These are phyloP conservation scores for Clistopyga incitator DNA, from an alignment of 2,888 invertebrate genomes.

Conservation along the genomic window DNA sequence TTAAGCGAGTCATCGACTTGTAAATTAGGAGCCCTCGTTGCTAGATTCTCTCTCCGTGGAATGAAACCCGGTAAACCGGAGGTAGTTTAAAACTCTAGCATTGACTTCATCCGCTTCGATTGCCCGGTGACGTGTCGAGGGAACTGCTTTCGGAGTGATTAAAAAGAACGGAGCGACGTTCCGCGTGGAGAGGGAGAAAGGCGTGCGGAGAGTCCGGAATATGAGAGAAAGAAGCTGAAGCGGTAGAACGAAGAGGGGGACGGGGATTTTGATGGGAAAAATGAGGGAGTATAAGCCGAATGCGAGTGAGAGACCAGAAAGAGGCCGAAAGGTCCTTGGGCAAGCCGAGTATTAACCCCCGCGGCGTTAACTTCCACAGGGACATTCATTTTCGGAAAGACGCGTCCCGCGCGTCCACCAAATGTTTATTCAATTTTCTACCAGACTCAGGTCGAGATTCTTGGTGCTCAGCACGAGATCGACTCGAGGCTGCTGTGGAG, in stretches of 20 bases:
- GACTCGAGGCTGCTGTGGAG: conserved; percentile 14
- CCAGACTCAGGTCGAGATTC: conserved; percentile 32
- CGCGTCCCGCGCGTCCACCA: conserved; percentile 25
- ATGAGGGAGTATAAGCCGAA: conserved; percentile 55
- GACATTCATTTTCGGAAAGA: conserved; percentile 74
- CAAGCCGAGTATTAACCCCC: conserved; percentile 63
- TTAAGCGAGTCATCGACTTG: conserved; percentile 64
- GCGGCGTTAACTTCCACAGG: conserved; percentile 71
- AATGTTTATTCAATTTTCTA: conserved; percentile 74
- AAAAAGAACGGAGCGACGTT: conserved; percentile 50
- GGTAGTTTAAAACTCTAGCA: conserved; percentile 4
- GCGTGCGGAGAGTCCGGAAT: conserved; percentile 3
- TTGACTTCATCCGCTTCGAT: conserved; percentile 40
- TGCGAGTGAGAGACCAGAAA: conserved; percentile 26
- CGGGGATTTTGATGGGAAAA: conserved; percentile 64
- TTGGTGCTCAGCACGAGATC: conserved; percentile 35
- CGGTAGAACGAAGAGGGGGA: conserved; percentile 32
- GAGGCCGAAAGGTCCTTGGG: conserved; percentile 68
- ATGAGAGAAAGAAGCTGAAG: conserved; percentile 42
- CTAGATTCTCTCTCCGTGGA: conserved; percentile 19
- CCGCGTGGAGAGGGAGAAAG: conserved; percentile 12
- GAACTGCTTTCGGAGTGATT: conserved; percentile 52
- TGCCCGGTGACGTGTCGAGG: conserved; percentile 45
- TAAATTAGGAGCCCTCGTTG: conserved; percentile 52
- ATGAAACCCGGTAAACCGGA: conserved; percentile 39